Conservation (phyloP, 2,797 vertebrate genomes). For the Botia kubotai region DNA sequence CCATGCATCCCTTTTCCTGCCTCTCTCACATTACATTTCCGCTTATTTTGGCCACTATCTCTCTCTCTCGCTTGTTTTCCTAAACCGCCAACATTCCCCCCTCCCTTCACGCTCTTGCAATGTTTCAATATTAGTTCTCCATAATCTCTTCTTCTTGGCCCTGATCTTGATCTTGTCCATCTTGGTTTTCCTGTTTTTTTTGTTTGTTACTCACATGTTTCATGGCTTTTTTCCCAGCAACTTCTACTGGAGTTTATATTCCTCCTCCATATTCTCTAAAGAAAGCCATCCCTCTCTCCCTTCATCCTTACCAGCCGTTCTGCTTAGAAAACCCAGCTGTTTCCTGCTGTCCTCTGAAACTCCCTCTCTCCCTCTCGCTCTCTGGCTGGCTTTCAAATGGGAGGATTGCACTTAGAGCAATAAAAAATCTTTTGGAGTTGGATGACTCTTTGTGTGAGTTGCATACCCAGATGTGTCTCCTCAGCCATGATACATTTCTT, state of each 20-base stretch:
- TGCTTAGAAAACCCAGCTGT: slow-evolving; percentile 85
- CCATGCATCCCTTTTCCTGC: slow-evolving; percentile 64
- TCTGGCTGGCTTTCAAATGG: slow-evolving; percentile 72
- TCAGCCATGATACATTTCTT: slow-evolving; percentile 79
- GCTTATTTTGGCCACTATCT: slow-evolving; percentile 67
- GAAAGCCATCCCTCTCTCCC: slow-evolving; percentile 69
- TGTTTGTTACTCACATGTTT: slow-evolving; percentile 60
- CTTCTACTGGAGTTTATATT: slow-evolving; percentile 72
- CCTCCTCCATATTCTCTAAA: slow-evolving; percentile 80
- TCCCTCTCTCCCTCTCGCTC: slow-evolving; percentile 39
- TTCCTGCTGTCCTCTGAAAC: slow-evolving; percentile 80
- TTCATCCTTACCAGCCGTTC: slow-evolving; percentile 64
- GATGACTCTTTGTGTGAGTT: slow-evolving; percentile 78
- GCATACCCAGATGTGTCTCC: slow-evolving; percentile 82
- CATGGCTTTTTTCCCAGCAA: slow-evolving; percentile 72
- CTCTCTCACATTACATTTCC: slow-evolving; percentile 62
- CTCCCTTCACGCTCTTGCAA: slow-evolving; percentile 38
- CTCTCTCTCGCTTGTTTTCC: slow-evolving; percentile 81
- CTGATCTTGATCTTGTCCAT: slow-evolving; percentile 60
- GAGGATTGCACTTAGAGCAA: slow-evolving; percentile 80
- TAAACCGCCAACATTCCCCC: slow-evolving; percentile 71
- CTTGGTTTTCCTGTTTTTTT: slow-evolving; percentile 46
- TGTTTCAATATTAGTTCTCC: slow-evolving; percentile 85
- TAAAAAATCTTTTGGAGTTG: slow-evolving; percentile 74
- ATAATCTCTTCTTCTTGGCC: slow-evolving; percentile 76